phyloP scores from a whole-genome alignment of 1,140 invertebrate species.

The Bombus sylvicola region DNA sequence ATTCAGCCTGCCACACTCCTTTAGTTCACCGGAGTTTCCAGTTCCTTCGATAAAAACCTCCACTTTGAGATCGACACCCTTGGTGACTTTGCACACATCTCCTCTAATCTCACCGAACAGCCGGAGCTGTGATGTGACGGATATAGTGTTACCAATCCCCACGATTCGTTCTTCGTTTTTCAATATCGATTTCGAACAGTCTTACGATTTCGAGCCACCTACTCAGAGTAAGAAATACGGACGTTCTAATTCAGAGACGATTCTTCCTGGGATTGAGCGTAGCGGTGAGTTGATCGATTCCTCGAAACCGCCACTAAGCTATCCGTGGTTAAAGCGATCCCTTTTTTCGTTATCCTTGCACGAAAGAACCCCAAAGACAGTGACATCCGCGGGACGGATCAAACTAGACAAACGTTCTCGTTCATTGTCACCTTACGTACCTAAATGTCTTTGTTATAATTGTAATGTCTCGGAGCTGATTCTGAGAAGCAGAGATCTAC shows the following conservation, averaged over 20 bases:
- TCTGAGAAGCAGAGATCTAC: slow-evolving; percentile 71
- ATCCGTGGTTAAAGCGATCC: slow-evolving; percentile 2
- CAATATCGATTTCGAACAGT: not conserved
- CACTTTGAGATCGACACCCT: slow-evolving; percentile 52
- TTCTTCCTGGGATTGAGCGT: slow-evolving; percentile 71
- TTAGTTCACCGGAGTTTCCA: slow-evolving; percentile 80
- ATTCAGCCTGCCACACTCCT: slow-evolving; percentile 75
- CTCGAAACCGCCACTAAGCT: not conserved
- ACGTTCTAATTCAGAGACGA: slow-evolving; percentile 77
- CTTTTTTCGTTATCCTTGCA: slow-evolving; percentile 9
- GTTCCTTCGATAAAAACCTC: slow-evolving; percentile 64
- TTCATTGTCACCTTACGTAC: slow-evolving; percentile 70
- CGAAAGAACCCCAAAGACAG: not conserved
- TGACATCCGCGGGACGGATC: not conserved
- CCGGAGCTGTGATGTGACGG: slow-evolving; percentile 6
- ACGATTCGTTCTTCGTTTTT: slow-evolving; percentile 31
- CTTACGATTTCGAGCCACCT: slow-evolving; percentile 5
- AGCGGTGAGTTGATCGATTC: slow-evolving; percentile 74
- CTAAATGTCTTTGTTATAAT: slow-evolving; percentile 77
- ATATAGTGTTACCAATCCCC: slow-evolving; percentile 7
- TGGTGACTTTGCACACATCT: slow-evolving; percentile 69
- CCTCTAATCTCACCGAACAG: slow-evolving; percentile 67
- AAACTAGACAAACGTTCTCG: slow-evolving; percentile 63
- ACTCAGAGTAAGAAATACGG: slow-evolving; percentile 70
- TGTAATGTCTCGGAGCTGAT: slow-evolving; percentile 79